Percentiles rank a stretch among this genome's conserved stretches.
These are phyloP conservation scores for Muraenolepis orangiensis DNA, from an alignment of 2,797 vertebrate genomes.

Conservation along the genomic window DNA sequence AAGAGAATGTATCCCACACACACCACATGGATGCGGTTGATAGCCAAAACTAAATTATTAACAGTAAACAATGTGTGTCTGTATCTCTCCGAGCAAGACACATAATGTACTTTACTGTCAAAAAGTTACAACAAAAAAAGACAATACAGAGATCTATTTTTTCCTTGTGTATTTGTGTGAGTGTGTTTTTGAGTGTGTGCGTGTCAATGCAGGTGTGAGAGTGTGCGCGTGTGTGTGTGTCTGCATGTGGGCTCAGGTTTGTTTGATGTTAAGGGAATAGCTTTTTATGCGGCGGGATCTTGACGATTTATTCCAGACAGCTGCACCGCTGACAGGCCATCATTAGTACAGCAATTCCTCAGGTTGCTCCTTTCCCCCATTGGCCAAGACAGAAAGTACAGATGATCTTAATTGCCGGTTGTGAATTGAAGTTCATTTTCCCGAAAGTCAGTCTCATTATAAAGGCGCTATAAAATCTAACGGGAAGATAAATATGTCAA, in stretches of 20 bases:
- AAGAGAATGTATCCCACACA: background rate
- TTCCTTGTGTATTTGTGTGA: background rate
- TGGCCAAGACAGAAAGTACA: conserved; percentile 76
- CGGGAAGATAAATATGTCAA: conserved; percentile 67
- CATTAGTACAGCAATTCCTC: conserved; percentile 79
- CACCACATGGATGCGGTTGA: background rate
- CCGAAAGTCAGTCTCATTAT: conserved; percentile 64
- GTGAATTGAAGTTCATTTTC: conserved; percentile 79
- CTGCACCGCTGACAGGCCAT: conserved; percentile 81
- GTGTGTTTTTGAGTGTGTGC: too few species aligned
- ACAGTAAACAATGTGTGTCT: background rate
- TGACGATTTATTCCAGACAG: conserved; percentile 83
- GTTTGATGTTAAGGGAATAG: conserved; percentile 72
- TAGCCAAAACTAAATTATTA: conserved; percentile 3
- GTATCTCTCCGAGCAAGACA: background rate
- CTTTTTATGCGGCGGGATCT: conserved; percentile 69
- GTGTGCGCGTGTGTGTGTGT: conserved; percentile 14
- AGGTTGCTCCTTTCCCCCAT: conserved; percentile 73
- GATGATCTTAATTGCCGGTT: conserved; percentile 76
- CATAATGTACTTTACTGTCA: background rate
- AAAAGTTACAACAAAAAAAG: background rate
- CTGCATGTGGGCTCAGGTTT: conserved; percentile 33
- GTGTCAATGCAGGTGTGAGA: background rate
- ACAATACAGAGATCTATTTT: background rate
- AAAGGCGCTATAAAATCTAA: conserved; percentile 62